Percentiles rank a stretch among this genome's conserved stretches.
Evolutionary conservation across 2,888 invertebrate genomes (phyloP).

Genomic region (Hyles lineata): DNA sequence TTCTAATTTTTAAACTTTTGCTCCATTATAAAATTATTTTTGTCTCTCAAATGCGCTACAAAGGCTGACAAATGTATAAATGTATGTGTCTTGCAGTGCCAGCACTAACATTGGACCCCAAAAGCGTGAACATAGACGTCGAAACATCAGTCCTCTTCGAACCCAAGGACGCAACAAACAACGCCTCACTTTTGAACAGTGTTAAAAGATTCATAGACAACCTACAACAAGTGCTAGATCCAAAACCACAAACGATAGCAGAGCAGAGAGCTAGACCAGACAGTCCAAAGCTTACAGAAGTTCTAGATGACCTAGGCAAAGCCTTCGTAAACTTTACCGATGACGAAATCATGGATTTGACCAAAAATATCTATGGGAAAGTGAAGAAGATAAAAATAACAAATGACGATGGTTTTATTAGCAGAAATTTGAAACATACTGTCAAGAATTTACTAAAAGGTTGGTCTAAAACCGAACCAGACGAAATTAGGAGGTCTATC

Average conservation of each 20-base stretch:
- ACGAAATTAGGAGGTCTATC: not conserved
- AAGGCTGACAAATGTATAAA: not conserved
- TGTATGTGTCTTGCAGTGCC: not conserved
- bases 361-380: not conserved
- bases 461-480: not conserved
- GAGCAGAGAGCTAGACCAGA: not conserved
- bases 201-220: not conserved
- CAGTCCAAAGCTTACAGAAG: not conserved
- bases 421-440: not conserved
- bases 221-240: constrained; percentile 8
- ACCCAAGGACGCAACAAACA: not conserved
- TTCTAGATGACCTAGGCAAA: not conserved
- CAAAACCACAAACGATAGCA: not conserved
- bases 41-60: not conserved
- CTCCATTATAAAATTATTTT: too few relatives aligned
- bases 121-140: not conserved
- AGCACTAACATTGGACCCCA: not conserved
- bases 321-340: not conserved
- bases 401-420: not conserved
- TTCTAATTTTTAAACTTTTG: too few relatives aligned
- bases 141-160: constrained; percentile 14
- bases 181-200: not conserved
- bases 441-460: not conserved
- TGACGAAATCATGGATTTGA: not conserved
- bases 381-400: not conserved